Base-by-base conservation (phyloP, 2,113 vertebrate genomes). In the Talpa occidentalis region DNA sequence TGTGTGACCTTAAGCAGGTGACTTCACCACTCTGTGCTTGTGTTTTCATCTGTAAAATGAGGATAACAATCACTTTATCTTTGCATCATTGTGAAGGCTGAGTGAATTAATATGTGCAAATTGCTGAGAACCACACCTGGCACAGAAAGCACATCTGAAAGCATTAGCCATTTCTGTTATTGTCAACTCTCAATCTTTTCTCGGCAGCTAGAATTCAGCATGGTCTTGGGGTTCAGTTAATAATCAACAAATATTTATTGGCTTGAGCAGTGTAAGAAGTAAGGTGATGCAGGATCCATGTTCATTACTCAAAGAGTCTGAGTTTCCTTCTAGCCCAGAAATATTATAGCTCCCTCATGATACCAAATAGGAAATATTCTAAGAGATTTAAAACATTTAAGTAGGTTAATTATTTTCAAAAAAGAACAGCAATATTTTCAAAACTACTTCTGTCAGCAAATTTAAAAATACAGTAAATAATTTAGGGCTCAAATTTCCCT, bases 401-500 rank as follows among this genome's bases (percentile, higher is more conserved):
- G 82, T 84, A 94, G 96, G 95, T 96, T 97, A 97, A 97, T 98
- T 97, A 97, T 97, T 98, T 96, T 95, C 94, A 85, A 92, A 97
- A 35, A 98, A 88, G 96, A 95, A 64, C 89, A 93, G 94, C 83
- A 84, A 97, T 96, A 35, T 94, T 97, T 96, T 96, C 60, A 91
- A 97, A 97, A 97, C 95, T 88, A 90, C 96, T 97, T 97, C 93
- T 96, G 67, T 98, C 96, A 88, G 92, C 94, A 90, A 95, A 93
- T 98, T 97, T 97, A 94, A 97, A 52, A 98, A 98, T 97, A 93
- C 66, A 37, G 90, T 98, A 95, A 95, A 98, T 98, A 97, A 98
- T 98, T 98, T 97, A 98, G 78, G 56, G 87, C 74, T 85, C 81
- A 94, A 95, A 97, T 97, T 98, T 95, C 59, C 47, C 60, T 93